Conservation (phyloP, 1,140 invertebrate species). For the Heliconius eleuchia region DNA sequence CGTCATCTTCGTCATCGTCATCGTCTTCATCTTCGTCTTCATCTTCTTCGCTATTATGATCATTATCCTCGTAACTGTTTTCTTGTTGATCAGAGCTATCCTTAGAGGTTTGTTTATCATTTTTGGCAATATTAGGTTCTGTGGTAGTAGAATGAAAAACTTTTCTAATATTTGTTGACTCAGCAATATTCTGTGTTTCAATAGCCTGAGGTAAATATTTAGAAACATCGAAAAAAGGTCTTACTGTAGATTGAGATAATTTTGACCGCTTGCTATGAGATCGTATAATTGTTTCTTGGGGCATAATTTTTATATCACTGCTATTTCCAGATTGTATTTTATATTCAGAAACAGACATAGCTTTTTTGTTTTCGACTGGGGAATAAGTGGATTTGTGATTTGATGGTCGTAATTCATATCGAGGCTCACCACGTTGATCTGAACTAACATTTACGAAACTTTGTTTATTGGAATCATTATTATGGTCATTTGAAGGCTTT, state of each 20-base stretch:
- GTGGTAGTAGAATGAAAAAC: conserved; percentile 41
- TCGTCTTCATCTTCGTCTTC: neutral
- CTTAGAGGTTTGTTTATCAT: conserved; percentile 18
- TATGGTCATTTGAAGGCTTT: conserved; percentile 35
- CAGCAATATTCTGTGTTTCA: conserved; percentile 51
- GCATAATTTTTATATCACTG: conserved; percentile 30
- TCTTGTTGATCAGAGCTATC: conserved; percentile 47
- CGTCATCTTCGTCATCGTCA: neutral
- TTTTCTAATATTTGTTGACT: conserved; percentile 55
- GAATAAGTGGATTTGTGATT: conserved; percentile 70
- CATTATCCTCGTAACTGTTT: conserved; percentile 53
- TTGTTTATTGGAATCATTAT: conserved; percentile 40
- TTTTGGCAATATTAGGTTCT: conserved; percentile 21
- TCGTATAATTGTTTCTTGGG: conserved; percentile 15
- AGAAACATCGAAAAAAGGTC: conserved; percentile 57
- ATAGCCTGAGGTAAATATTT: conserved; percentile 54
- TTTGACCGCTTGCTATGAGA: conserved; percentile 27
- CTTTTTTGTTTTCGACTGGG: conserved; percentile 64
- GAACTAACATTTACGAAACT: conserved; percentile 62
- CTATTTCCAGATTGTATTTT: conserved; percentile 45
- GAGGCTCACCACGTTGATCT: conserved; percentile 66
- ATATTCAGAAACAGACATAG: conserved; percentile 64
- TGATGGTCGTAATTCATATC: conserved; percentile 61
- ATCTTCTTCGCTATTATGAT: neutral
- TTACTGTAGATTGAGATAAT: conserved; percentile 34